These are phyloP conservation scores for Drosophila austrosaltans DNA, from an alignment of 2,888 invertebrate genomes.

Conservation along the genomic window DNA sequence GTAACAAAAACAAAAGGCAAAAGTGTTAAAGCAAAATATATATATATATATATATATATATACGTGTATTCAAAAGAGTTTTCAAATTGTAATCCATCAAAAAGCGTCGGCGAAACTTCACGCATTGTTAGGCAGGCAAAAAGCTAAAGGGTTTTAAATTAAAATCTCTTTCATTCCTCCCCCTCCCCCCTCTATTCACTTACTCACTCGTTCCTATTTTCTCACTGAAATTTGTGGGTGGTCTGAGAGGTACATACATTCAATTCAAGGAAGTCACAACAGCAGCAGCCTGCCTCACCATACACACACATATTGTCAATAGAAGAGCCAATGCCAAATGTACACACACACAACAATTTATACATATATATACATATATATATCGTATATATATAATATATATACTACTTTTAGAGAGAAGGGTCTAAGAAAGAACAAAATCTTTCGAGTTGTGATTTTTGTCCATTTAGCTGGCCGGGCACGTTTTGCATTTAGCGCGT, in stretches of 20 bases:
- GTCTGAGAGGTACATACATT: background rate
- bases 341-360: slow-evolving; percentile 20
- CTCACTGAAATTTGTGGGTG: slow-evolving; percentile 12
- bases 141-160: slow-evolving; percentile 47
- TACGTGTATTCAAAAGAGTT: slow-evolving; percentile 27
- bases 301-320: slow-evolving; percentile 66
- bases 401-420: slow-evolving; percentile 2
- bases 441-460: slow-evolving; percentile 61
- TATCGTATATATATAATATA: slow-evolving; percentile 5
- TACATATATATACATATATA: slow-evolving; percentile 8
- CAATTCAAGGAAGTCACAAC: slow-evolving; percentile 50
- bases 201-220: background rate
- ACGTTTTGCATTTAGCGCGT: slow-evolving; percentile 78
- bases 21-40: slow-evolving; percentile 65
- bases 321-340: slow-evolving; percentile 26
- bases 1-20: slow-evolving; percentile 51
- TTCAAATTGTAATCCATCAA: slow-evolving; percentile 72
- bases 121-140: slow-evolving; percentile 73
- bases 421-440: slow-evolving; percentile 37
- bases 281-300: slow-evolving; percentile 39
- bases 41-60: slow-evolving; percentile 6
- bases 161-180: slow-evolving; percentile 30
- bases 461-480: slow-evolving; percentile 74
- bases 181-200: no score
- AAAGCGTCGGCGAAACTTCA: slow-evolving; percentile 73